phyloP scores from a whole-genome alignment of 2,888 invertebrate species.

The Drosophila testacea region DNA sequence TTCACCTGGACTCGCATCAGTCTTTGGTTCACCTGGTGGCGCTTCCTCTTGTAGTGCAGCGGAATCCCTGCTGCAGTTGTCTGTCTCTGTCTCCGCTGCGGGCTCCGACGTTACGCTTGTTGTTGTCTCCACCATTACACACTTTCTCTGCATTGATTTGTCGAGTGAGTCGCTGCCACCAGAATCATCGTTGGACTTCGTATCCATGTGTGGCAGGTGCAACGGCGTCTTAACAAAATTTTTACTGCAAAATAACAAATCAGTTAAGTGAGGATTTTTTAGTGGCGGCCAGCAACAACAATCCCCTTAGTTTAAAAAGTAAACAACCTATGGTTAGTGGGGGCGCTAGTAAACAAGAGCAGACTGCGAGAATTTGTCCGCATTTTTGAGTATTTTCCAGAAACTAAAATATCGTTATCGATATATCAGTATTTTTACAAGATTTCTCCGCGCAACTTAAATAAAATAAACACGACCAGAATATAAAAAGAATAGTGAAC shows the following conservation, averaged over 20 bases:
- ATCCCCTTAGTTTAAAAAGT: too few species aligned
- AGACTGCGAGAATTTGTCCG: too few species aligned
- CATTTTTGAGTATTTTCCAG: too few species aligned
- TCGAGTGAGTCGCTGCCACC: slow-evolving; percentile 83
- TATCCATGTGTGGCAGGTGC: slow-evolving; percentile 74
- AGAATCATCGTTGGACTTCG: slow-evolving; percentile 82
- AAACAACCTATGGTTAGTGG: too few species aligned
- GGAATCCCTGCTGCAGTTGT: slow-evolving; percentile 61
- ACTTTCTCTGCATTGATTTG: slow-evolving; percentile 82
- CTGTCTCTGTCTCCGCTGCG: slow-evolving; percentile 44
- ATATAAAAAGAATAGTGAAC: too few species aligned
- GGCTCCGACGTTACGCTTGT: slow-evolving; percentile 46
- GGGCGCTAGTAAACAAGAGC: too few species aligned
- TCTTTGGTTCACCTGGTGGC: slow-evolving; percentile 60
- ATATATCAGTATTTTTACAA: too few species aligned
- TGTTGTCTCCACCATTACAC: slow-evolving; percentile 78
- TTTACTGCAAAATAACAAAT: slow-evolving; percentile 60
- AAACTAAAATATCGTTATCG: too few species aligned
- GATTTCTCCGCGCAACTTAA: too few species aligned
- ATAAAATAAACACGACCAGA: too few species aligned
- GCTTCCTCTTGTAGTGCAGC: slow-evolving; percentile 40
- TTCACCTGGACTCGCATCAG: slow-evolving; percentile 54
- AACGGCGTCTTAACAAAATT: slow-evolving; percentile 41
- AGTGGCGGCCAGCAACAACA: too few species aligned
- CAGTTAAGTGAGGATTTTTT: slow-evolving; percentile 44